These are phyloP conservation scores for Erythrocercus mccallii DNA, from an alignment of 2,113 vertebrate genomes.

Conservation along the genomic window DNA sequence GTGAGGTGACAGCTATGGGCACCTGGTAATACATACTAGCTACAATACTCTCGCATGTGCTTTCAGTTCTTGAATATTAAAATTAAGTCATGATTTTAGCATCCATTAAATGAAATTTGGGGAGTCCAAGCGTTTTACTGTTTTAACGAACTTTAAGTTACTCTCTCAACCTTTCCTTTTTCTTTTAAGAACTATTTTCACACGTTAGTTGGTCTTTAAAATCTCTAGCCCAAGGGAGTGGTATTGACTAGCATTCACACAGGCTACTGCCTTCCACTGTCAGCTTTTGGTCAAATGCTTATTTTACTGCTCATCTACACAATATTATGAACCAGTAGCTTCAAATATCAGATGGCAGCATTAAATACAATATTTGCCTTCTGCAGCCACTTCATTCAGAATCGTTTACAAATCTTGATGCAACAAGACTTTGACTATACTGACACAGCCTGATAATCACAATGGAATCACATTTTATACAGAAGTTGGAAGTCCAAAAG, in stretches of 20 bases:
- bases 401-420: not conserved
- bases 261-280: not conserved
- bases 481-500: not conserved
- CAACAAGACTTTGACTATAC: not conserved
- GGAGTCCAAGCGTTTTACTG: not conserved
- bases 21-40: not conserved
- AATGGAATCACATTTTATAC: not conserved
- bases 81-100: not conserved
- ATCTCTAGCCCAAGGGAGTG: not conserved
- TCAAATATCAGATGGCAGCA: not conserved
- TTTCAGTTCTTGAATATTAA: not conserved
- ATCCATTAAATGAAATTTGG: not conserved
- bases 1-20: not conserved
- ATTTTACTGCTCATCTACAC: not conserved
- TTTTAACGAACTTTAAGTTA: not conserved
- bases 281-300: not conserved
- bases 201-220: not conserved
- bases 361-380: not conserved
- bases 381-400: not conserved
- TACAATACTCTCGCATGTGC: fast-evolving
- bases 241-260: not conserved
- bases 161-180: not conserved
- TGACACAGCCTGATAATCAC: not conserved
- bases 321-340: not conserved
- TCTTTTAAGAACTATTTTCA: not conserved